These are phyloP conservation scores for Mastomys natalensis DNA, from an alignment of 2,113 vertebrate species.

Conservation along the genomic window DNA sequence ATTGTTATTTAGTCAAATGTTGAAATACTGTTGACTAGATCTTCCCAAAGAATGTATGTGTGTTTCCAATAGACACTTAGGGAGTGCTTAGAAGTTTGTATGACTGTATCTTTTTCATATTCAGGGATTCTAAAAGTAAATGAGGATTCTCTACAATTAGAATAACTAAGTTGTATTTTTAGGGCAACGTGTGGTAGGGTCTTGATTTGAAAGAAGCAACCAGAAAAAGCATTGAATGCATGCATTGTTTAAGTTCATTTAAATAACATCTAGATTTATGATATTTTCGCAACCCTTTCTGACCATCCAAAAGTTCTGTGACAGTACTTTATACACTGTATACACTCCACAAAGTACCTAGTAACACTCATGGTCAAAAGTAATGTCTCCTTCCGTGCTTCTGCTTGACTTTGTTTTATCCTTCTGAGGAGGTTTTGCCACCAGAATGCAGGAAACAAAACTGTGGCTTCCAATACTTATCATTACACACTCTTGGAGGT, in stretches of 20 bases:
- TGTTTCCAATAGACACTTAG: neutral
- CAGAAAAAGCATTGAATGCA: neutral
- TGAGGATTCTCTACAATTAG: neutral
- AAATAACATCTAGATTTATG: neutral
- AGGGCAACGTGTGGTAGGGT: neutral
- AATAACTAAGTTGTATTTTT: neutral
- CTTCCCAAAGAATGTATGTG: neutral
- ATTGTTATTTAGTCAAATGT: neutral
- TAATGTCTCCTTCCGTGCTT: accelerated
- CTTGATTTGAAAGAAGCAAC: neutral
- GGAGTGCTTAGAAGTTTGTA: neutral
- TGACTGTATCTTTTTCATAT: neutral
- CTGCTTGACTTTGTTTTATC: neutral
- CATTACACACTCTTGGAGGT: neutral
- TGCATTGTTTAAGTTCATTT: neutral
- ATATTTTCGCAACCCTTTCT: neutral
- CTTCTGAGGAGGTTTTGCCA: neutral
- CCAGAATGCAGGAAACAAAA: neutral
- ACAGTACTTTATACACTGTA: neutral
- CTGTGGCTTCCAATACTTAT: neutral
- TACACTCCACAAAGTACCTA: neutral
- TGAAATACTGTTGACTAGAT: neutral
- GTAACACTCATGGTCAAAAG: neutral
- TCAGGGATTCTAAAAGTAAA: neutral
- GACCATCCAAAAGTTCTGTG: accelerated